Percentiles rank a stretch among this genome's conserved stretches.
Evolutionary conservation across 1,140 invertebrate species (phyloP).

Genomic region (Drosophila nasuta): DNA sequence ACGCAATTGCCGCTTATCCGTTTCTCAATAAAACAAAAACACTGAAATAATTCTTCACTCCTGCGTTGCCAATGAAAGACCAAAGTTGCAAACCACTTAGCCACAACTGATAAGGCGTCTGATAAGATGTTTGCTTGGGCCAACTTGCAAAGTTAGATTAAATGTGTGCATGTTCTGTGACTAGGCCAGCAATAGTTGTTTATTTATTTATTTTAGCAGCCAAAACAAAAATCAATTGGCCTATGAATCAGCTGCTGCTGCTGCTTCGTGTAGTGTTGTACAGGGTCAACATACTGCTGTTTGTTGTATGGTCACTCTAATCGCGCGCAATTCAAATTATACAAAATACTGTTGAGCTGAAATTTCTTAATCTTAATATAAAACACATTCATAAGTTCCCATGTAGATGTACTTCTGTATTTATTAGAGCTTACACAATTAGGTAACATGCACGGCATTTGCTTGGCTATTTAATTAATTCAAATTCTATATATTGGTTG

Average conservation of each 20-base stretch:
- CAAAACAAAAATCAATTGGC: background rate
- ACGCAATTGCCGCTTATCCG: constrained; percentile 40
- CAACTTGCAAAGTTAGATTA: constrained; percentile 11
- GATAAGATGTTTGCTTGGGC: constrained; percentile 29
- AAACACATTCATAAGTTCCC: background rate
- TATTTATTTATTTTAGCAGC: constrained; percentile 6
- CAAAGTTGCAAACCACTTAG: constrained; percentile 15
- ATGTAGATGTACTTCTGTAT: constrained; percentile 45
- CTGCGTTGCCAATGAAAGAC: background rate
- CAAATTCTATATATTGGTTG: constrained; percentile 30
- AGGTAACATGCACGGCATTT: constrained; percentile 74
- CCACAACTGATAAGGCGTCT: constrained; percentile 35
- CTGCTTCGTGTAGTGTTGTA: constrained; percentile 9
- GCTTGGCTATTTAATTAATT: constrained; percentile 57
- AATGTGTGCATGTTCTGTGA: constrained; percentile 1
- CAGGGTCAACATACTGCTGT: background rate
- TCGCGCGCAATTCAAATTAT: background rate
- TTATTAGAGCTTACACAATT: constrained; percentile 77
- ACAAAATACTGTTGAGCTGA: background rate
- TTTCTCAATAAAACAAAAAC: constrained; percentile 26
- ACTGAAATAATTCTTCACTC: background rate
- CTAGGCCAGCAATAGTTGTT: background rate
- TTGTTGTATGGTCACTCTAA: constrained; percentile 21
- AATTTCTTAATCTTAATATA: background rate
- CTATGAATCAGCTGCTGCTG: constrained; percentile 23